Percentiles rank a stretch among this genome's conserved stretches.
Conservation (phyloP, 2,113 vertebrate genomes). For the Tragulus kanchil region DNA sequence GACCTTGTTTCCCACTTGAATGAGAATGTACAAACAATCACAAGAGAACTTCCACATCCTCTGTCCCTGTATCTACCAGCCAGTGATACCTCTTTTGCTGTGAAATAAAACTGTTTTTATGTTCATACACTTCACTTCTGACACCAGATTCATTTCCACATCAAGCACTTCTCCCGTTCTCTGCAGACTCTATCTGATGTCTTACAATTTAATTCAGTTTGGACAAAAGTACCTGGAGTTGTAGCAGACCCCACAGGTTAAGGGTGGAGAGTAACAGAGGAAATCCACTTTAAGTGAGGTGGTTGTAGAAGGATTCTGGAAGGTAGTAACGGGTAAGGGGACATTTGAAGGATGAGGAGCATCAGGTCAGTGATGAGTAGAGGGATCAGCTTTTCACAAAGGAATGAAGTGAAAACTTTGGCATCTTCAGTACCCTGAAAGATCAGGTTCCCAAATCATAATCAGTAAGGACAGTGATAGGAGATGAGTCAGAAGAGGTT, state of each 20-base stretch:
- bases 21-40: background rate
- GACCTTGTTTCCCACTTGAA: background rate
- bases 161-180: background rate
- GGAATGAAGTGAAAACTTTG: background rate
- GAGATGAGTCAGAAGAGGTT: background rate
- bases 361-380: background rate
- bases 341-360: background rate
- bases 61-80: background rate
- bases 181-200: background rate
- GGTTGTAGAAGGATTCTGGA: background rate
- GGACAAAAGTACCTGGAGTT: background rate
- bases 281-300: background rate
- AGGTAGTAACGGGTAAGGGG: background rate
- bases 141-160: background rate
- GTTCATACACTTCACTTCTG: background rate
- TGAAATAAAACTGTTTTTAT: background rate
- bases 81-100: background rate
- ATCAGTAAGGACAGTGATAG: background rate
- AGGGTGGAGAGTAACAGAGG: background rate
- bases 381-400: background rate
- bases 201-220: background rate
- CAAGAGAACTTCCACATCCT: background rate
- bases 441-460: background rate
- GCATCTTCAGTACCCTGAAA: background rate
- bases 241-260: background rate